phyloP scores from a whole-genome alignment of 2,797 vertebrate genomes.

The Clarias platycephalus region DNA sequence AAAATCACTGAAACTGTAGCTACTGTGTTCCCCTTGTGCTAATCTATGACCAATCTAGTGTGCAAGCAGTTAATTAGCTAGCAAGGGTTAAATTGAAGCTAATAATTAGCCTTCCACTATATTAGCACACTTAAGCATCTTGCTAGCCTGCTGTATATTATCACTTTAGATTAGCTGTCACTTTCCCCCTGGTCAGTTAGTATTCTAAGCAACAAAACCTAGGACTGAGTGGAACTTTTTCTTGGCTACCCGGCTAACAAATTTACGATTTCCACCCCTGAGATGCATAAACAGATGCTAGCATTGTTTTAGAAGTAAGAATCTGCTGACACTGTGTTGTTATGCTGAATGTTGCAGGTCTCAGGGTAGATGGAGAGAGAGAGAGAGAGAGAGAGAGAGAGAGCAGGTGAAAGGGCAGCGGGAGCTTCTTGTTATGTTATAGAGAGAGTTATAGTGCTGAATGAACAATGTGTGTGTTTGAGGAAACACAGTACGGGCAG shows the following conservation, averaged over 20 bases:
- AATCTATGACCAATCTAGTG: not conserved
- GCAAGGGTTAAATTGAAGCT: not conserved
- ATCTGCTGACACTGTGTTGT: not conserved
- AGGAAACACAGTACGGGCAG: not conserved
- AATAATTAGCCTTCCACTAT: not conserved
- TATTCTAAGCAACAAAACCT: not conserved
- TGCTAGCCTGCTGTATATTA: not conserved
- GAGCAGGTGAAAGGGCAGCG: not conserved
- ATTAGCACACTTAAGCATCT: not conserved
- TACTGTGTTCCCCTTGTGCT: not conserved
- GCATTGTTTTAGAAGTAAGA: not conserved
- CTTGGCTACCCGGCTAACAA: not conserved
- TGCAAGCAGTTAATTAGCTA: not conserved
- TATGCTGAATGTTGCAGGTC: conserved; percentile 7
- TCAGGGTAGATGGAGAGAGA: not conserved
- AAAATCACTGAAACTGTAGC: not conserved
- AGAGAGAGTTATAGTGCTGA: not conserved
- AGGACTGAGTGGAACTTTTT: not conserved
- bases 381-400: not conserved
- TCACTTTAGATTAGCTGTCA: not conserved
- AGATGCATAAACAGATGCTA: not conserved
- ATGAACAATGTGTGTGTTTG: not conserved
- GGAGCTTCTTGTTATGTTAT: not conserved
- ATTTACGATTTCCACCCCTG: conserved; percentile 9
- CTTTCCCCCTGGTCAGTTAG: not conserved